Conservation (phyloP, 1,140 invertebrate genomes). For the Nasonia vitripennis region DNA sequence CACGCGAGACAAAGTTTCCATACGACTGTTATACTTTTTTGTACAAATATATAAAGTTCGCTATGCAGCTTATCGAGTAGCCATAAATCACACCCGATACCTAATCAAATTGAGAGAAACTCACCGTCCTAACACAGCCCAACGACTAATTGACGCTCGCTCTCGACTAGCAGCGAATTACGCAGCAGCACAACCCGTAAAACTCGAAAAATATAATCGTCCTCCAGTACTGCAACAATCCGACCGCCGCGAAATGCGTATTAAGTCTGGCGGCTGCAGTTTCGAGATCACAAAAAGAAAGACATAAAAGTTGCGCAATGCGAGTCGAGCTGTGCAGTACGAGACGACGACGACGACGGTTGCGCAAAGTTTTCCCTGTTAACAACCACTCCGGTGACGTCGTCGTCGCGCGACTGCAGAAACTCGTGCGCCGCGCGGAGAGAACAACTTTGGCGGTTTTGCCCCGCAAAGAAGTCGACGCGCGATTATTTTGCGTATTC, state of each 20-base stretch:
- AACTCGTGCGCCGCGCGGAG: conserved; percentile 6
- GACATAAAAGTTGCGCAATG: conserved; percentile 59
- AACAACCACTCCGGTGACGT: conserved; percentile 59
- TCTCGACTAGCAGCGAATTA: neutral
- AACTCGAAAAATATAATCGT: conserved; percentile 24
- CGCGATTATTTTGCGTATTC: conserved; percentile 15
- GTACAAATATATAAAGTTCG: too few relatives aligned
- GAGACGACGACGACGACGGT: conserved; percentile 51
- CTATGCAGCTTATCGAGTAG: too few relatives aligned
- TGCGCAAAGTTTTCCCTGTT: conserved; percentile 59
- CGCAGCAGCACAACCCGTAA: neutral
- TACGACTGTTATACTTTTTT: too few relatives aligned
- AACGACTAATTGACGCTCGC: neutral
- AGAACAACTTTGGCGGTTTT: conserved; percentile 26
- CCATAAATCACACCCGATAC: neutral
- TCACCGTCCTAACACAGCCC: neutral
- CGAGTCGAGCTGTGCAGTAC: neutral
- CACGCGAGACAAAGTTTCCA: too few relatives aligned
- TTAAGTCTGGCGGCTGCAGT: conserved; percentile 22
- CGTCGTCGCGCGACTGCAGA: conserved; percentile 40
- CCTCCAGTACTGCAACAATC: neutral
- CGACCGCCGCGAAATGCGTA: conserved; percentile 15
- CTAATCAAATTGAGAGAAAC: conserved; percentile 1
- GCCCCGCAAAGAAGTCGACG: neutral
- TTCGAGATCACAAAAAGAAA: conserved; percentile 58